Evolutionary conservation across 2,113 vertebrate species (phyloP), one percentile per base, ranked within the genome.

Genomic region (Ctenodactylus gundi): DNA sequence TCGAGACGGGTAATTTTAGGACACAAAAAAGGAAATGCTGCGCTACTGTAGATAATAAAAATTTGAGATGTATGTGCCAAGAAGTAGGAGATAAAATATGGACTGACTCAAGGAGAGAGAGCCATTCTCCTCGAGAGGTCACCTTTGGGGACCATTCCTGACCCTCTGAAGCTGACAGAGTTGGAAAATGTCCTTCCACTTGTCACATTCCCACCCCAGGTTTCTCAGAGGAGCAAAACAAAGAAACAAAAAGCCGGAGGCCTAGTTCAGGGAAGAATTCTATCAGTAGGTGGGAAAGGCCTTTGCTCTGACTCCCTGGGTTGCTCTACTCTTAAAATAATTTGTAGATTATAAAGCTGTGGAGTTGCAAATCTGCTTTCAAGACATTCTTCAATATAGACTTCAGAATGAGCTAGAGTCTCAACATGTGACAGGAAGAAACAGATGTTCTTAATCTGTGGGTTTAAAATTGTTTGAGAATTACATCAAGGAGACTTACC

Each of bases 361-460:
- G 29, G 6, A 76, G 94, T 39, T 64, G 72, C 34, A 20, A 62
- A 87, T 91, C 81, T 62, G 70, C 96, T 94, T 96, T 86, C 86
- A 95, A 92, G 94, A 90, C 58, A 31, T 57, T 65, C 85, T 94
- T 92, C 87, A 25, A 6, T 23, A 75, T 11, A 84, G 90, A 91
- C 70, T 96, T 94, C 82, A 85, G 95, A 93, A 90, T 73, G 88
- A 93, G 82, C 51, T 64, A 88, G 94, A 70, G 83, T 75, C 88
- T 51, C 58, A 36, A 78, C 92, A 82, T 85, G 93, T 81, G 95
- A 95, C 95, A 73, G 62, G 44, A 90, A 94, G 92, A 93, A 92
- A 88, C 96, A 96, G 78, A 93, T 97, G 96, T 92, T 97, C 88
- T 82, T 96, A 86, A 95, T 97, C 95, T 93, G 95, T 88, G 96